Evolutionary conservation across 2,797 vertebrate species (phyloP).

Genomic region (Myotis pilosus): DNA sequence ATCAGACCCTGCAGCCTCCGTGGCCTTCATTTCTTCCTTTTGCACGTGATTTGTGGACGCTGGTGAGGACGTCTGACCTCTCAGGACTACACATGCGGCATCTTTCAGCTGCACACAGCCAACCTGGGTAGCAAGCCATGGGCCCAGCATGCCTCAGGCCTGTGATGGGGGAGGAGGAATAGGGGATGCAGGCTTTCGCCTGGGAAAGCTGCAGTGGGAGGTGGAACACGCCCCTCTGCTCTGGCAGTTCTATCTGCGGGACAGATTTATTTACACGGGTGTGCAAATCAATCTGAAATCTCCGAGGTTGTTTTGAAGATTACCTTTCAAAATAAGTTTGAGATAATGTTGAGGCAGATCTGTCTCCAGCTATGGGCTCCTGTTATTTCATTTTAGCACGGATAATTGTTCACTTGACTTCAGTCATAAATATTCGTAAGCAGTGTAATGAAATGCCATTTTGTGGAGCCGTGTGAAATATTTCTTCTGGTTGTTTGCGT

Average conservation of each 20-base stretch:
- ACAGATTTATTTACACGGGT: not conserved
- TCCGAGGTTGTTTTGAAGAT: not conserved
- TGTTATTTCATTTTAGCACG: not conserved
- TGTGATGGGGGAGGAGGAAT: too few species aligned
- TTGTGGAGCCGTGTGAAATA: not conserved
- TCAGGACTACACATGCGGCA: not conserved
- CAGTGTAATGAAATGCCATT: slow-evolving; percentile 22
- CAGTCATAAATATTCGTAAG: slow-evolving; percentile 38
- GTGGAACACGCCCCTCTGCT: too few species aligned
- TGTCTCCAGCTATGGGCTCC: not conserved
- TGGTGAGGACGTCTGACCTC: not conserved
- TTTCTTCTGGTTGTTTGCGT: not conserved
- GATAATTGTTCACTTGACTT: slow-evolving; percentile 50
- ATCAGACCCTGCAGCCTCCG: rapidly evolving
- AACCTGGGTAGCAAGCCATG: not conserved
- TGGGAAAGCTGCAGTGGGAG: not conserved
- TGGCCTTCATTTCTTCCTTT: not conserved
- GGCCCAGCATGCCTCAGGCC: not conserved
- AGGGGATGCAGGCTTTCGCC: not conserved
- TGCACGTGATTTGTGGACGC: not conserved
- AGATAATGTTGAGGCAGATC: not conserved
- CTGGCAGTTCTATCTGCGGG: not conserved
- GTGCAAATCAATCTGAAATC: not conserved
- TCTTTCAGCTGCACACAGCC: not conserved
- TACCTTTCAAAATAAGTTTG: not conserved